phyloP scores from a whole-genome alignment of 2,888 invertebrate species.

The Rhyacophila evoluta region DNA sequence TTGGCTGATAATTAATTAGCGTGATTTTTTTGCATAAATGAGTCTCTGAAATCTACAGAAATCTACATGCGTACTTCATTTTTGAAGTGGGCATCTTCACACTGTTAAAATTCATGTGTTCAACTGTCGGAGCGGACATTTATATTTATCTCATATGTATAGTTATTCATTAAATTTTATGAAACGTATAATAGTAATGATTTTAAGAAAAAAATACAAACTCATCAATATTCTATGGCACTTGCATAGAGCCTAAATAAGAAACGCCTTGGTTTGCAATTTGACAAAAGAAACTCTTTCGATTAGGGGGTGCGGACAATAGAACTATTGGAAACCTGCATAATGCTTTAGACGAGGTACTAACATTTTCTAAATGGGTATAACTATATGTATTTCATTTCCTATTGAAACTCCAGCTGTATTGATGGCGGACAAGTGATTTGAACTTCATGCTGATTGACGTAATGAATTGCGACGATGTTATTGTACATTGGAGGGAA shows the following conservation, averaged over 20 bases:
- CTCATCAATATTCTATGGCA: not conserved
- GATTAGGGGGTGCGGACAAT: conserved; percentile 40
- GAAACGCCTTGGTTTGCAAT: conserved; percentile 33
- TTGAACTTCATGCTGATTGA: conserved; percentile 6
- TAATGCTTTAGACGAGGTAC: conserved; percentile 13
- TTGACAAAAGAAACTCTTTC: conserved; percentile 34
- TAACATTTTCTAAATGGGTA: not conserved
- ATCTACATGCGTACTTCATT: too few relatives aligned
- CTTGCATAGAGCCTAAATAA: conserved; percentile 37
- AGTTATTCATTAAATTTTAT: too few relatives aligned
- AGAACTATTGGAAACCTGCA: conserved; percentile 42
- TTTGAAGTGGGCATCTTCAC: too few relatives aligned
- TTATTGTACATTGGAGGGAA: not conserved
- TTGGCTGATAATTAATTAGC: too few relatives aligned
- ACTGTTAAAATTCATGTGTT: too few relatives aligned
- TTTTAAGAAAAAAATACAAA: not conserved
- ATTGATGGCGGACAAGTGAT: not conserved
- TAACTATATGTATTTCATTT: not conserved
- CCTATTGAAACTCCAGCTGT: not conserved
- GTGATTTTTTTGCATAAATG: too few relatives aligned
- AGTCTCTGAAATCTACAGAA: too few relatives aligned
- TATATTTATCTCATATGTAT: too few relatives aligned
- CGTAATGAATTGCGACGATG: not conserved
- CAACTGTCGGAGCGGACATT: too few relatives aligned
- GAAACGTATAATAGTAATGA: too few relatives aligned